Conservation (phyloP, 2,888 invertebrate species). For the Sesia apiformis region DNA sequence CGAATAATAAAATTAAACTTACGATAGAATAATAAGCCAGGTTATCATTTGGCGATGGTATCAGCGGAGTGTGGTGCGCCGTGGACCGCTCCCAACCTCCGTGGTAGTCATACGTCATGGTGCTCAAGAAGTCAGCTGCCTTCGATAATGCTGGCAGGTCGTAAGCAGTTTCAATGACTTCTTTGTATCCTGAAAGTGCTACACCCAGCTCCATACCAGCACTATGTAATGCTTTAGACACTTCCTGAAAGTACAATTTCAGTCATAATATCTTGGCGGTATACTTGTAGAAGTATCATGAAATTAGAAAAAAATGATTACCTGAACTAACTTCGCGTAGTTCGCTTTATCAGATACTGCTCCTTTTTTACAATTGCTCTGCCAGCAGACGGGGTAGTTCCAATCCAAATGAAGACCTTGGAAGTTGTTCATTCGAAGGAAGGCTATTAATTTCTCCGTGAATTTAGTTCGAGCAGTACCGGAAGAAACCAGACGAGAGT, state of each 20-base stretch:
- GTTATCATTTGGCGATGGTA: slow-evolving; percentile 77
- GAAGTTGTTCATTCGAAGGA: slow-evolving; percentile 84
- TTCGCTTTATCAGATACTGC: slow-evolving; percentile 85
- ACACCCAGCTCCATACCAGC: slow-evolving; percentile 85
- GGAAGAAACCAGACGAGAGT: slow-evolving; percentile 84
- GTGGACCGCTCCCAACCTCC: slow-evolving; percentile 90
- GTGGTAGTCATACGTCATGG: slow-evolving; percentile 93
- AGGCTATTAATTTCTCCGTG: slow-evolving; percentile 79
- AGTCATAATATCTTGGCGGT: too few species aligned
- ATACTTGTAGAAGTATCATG: background rate
- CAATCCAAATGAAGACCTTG: slow-evolving; percentile 93
- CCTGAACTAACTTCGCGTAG: slow-evolving; percentile 83
- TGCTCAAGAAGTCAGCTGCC: slow-evolving; percentile 84
- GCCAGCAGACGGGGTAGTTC: slow-evolving; percentile 97
- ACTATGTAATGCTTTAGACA: slow-evolving; percentile 77
- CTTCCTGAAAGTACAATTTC: slow-evolving; percentile 61
- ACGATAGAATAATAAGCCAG: slow-evolving; percentile 86
- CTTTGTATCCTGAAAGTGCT: slow-evolving; percentile 91
- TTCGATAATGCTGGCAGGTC: slow-evolving; percentile 82
- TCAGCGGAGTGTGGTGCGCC: slow-evolving; percentile 87
- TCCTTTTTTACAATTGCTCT: slow-evolving; percentile 89
- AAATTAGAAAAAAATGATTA: slow-evolving; percentile 23
- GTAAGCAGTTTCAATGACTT: slow-evolving; percentile 91
- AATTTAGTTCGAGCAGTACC: slow-evolving; percentile 80
- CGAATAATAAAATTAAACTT: slow-evolving; percentile 31